Conservation (phyloP, 1,140 invertebrate species). For the Lycorma delicatula region DNA sequence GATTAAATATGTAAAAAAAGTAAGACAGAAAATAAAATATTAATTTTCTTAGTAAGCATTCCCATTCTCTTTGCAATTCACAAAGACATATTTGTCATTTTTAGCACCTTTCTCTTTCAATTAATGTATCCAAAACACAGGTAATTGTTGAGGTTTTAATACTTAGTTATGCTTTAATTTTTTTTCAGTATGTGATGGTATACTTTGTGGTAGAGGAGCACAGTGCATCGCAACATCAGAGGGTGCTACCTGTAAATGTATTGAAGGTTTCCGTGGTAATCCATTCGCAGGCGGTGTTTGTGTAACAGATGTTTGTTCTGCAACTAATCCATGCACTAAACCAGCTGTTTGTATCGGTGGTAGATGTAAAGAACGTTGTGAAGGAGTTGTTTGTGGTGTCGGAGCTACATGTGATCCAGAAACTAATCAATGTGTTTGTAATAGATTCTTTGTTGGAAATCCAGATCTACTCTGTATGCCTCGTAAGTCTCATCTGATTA, state of each 20-base stretch:
- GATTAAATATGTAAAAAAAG: too few species aligned
- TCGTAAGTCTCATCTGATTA: too few species aligned
- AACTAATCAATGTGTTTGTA: constrained; percentile 75
- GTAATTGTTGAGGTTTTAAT: neutral
- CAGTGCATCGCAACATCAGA: constrained; percentile 77
- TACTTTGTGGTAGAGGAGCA: constrained; percentile 70
- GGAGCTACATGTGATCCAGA: constrained; percentile 70
- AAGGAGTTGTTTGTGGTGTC: constrained; percentile 70
- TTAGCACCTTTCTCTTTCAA: too few species aligned
- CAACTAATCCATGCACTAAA: constrained; percentile 60
- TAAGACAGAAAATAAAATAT: too few species aligned
- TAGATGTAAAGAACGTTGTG: constrained; percentile 75
- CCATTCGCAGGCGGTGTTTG: constrained; percentile 83
- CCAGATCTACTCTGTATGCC: constrained; percentile 83
- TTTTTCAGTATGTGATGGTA: constrained; percentile 61
- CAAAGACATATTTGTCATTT: too few species aligned
- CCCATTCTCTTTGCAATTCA: too few species aligned
- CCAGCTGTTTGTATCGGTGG: constrained; percentile 75
- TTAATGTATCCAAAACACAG: neutral
- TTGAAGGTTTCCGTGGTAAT: constrained; percentile 76
- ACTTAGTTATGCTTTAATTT: constrained; percentile 21
- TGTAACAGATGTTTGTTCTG: constrained; percentile 67
- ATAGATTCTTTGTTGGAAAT: constrained; percentile 79
- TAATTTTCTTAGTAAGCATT: too few species aligned
- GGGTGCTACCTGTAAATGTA: constrained; percentile 80